Evolutionary conservation across 2,888 invertebrate genomes (phyloP).

Genomic region (Loripinus fragilis): DNA sequence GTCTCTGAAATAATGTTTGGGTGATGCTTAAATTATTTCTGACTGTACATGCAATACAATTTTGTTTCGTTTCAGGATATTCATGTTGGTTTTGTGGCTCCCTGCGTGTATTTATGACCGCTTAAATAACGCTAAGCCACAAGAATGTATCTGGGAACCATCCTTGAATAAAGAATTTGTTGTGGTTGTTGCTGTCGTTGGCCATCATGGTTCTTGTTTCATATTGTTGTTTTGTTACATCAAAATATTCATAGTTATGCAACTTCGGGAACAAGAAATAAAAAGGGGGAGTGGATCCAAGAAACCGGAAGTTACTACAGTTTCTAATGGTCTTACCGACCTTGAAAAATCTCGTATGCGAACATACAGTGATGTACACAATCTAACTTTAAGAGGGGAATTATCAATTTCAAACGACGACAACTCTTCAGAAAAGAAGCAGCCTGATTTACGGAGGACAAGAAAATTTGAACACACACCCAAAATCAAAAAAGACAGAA

Average conservation of each 20-base stretch:
- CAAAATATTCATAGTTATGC: constrained; percentile 71
- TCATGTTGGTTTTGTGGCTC: constrained; percentile 76
- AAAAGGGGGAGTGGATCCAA: not conserved
- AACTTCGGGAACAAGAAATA: constrained; percentile 43
- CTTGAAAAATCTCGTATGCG: no score
- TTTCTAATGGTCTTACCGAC: no score
- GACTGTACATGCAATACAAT: no score
- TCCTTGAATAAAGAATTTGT: constrained; percentile 77
- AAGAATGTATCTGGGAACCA: constrained; percentile 78
- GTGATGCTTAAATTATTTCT: no score
- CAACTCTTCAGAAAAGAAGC: no score
- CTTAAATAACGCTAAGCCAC: constrained; percentile 61
- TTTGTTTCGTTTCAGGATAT: constrained; percentile 66
- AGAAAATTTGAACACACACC: no score
- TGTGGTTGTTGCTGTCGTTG: constrained; percentile 75
- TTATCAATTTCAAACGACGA: no score
- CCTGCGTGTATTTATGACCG: constrained; percentile 77
- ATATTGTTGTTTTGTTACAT: constrained; percentile 75
- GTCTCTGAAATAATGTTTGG: no score
- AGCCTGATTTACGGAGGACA: no score
- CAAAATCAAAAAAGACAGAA: not conserved
- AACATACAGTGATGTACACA: no score
- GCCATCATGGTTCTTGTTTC: constrained; percentile 78
- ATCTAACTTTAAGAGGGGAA: no score
- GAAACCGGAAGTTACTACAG: not conserved